phyloP scores from a whole-genome alignment of 1,140 invertebrate species.

The Trichonephila inaurata region DNA sequence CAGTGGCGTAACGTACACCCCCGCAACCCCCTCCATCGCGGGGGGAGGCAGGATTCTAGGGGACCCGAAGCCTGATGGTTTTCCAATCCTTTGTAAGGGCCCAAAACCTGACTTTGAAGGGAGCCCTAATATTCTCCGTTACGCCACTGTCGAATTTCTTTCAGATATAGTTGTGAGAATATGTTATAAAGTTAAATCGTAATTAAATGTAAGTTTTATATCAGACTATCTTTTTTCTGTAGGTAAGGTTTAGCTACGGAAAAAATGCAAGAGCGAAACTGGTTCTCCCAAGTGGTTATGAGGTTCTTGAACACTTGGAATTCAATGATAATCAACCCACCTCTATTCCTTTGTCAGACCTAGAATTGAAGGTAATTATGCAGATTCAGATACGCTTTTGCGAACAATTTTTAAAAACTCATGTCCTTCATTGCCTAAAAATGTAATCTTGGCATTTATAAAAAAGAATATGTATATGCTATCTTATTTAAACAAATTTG shows the following conservation, averaged over 20 bases:
- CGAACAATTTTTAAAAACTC: not conserved
- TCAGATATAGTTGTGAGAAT: too few species aligned
- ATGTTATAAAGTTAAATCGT: too few species aligned
- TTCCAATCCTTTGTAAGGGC: too few species aligned
- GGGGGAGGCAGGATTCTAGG: too few species aligned
- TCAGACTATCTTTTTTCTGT: not conserved
- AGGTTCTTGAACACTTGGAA: conserved; percentile 86
- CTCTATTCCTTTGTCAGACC: conserved; percentile 83
- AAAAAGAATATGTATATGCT: too few species aligned
- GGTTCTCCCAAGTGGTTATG: conserved; percentile 88
- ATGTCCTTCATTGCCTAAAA: not conserved
- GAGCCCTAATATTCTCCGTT: too few species aligned
- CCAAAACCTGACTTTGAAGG: too few species aligned
- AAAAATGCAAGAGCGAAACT: conserved; percentile 85
- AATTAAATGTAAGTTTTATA: too few species aligned
- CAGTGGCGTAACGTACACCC: not conserved
- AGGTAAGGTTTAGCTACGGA: conserved; percentile 87
- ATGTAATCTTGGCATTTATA: too few species aligned
- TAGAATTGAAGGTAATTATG: conserved; percentile 67
- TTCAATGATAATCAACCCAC: conserved; percentile 84
- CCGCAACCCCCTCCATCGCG: not conserved
- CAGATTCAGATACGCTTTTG: too few species aligned
- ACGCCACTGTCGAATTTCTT: not conserved
- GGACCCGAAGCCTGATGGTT: too few species aligned
- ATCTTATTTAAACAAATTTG: too few species aligned